These are phyloP conservation scores for Protomyctophum bolini DNA, from an alignment of 2,113 vertebrate genomes.

Conservation along the genomic window DNA sequence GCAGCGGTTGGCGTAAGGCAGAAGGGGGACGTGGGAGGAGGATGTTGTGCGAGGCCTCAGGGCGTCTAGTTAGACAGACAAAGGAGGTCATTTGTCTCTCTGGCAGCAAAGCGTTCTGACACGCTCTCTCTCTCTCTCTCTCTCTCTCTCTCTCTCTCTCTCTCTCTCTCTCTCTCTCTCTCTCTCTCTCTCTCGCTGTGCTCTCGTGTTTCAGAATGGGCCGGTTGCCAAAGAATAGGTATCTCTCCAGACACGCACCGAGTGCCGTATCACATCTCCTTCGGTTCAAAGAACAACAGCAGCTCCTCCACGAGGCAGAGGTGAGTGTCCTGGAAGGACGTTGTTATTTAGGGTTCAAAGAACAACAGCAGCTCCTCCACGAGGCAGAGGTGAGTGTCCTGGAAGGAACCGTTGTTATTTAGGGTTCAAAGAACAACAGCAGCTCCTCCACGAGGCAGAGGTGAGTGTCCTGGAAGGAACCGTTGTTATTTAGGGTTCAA, in stretches of 20 bases:
- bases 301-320: conserved; percentile 80
- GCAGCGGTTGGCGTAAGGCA: too few species aligned
- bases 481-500: too few species aligned
- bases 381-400: conserved; percentile 84
- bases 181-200: neutral
- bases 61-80: too few species aligned
- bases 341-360: conserved; percentile 59
- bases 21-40: too few species aligned
- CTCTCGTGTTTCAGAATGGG: conserved; percentile 85
- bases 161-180: neutral
- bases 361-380: conserved; percentile 70
- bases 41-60: too few species aligned
- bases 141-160: too few species aligned
- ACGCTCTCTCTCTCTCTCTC: too few species aligned
- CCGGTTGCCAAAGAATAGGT: conserved; percentile 90
- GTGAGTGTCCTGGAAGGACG: conserved; percentile 62
- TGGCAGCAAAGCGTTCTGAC: conserved; percentile 17
- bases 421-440: conserved; percentile 83
- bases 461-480: conserved; percentile 67
- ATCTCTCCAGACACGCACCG: conserved; percentile 93
- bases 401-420: too few species aligned
- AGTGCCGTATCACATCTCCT: conserved; percentile 94
- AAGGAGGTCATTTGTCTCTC: too few species aligned
- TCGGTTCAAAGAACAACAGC: conserved; percentile 83
- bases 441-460: conserved; percentile 80